These are phyloP conservation scores for Ceratothoa steindachneri DNA, from an alignment of 2,888 invertebrate genomes.

Conservation along the genomic window DNA sequence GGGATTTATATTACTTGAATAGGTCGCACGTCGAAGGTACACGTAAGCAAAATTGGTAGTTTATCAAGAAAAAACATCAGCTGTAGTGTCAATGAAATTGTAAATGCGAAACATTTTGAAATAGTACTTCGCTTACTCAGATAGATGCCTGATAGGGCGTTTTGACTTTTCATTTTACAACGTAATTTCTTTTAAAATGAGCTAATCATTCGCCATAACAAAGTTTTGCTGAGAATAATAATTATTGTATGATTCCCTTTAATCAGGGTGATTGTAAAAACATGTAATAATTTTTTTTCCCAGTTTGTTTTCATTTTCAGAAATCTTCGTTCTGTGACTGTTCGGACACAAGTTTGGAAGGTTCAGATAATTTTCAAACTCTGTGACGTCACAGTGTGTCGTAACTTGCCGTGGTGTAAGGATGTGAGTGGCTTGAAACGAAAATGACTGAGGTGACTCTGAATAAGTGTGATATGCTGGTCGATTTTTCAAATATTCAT, in stretches of 20 bases:
- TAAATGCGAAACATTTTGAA: not conserved
- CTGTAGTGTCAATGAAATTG: not conserved
- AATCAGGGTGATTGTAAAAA: too few species aligned
- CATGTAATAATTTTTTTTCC: too few species aligned
- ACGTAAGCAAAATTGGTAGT: not conserved
- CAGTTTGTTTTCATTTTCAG: constrained; percentile 10
- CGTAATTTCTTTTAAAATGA: too few species aligned
- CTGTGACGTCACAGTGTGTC: constrained; percentile 36
- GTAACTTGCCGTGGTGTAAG: constrained; percentile 22
- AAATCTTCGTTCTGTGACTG: not conserved
- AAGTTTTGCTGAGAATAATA: too few species aligned
- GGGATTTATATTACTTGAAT: too few species aligned
- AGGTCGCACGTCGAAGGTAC: too few species aligned
- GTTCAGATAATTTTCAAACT: constrained; percentile 1
- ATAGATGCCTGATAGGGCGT: not conserved
- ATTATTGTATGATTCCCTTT: too few species aligned
- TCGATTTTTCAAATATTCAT: constrained; percentile 1
- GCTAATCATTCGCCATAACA: not conserved
- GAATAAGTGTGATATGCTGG: not conserved
- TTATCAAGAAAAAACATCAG: not conserved
- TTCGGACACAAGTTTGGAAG: not conserved
- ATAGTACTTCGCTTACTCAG: not conserved
- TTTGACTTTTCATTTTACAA: too few species aligned
- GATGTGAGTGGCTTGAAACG: constrained; percentile 1
- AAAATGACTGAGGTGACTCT: not conserved